Evolutionary conservation across 2,113 vertebrate species (phyloP).

Genomic region (Syrmaticus mikado): DNA sequence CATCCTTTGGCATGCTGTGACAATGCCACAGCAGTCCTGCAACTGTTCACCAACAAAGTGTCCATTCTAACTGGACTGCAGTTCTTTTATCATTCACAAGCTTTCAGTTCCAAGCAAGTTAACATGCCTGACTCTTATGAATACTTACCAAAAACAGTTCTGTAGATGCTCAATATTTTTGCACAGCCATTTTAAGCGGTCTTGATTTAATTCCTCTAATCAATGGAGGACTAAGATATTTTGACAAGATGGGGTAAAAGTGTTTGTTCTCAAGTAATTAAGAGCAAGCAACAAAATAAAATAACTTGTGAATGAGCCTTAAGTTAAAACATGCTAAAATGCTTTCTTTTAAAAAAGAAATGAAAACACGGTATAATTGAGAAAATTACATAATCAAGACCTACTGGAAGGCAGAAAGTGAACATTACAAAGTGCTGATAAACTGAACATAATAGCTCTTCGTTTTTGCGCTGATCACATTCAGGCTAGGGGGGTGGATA

Average conservation of each 20-base stretch:
- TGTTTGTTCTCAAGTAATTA: background rate
- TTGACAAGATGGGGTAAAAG: background rate
- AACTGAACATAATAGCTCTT: background rate
- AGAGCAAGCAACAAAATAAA: background rate
- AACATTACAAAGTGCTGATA: background rate
- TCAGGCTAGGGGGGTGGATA: background rate
- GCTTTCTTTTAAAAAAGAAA: background rate
- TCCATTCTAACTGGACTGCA: background rate
- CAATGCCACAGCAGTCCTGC: background rate
- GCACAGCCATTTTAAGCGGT: background rate
- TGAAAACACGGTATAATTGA: background rate
- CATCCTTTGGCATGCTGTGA: background rate
- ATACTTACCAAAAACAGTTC: background rate
- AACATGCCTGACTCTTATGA: background rate
- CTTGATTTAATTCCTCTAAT: background rate
- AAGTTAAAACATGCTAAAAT: background rate
- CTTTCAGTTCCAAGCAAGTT: background rate
- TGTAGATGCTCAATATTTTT: background rate
- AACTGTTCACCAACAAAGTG: background rate
- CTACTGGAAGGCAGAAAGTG: background rate
- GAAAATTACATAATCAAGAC: background rate
- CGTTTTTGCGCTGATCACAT: background rate
- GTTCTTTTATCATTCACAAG: background rate
- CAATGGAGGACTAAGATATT: background rate
- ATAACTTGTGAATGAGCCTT: background rate